Conservation (phyloP, 2,797 vertebrate species). For the Cyclopterus lumpus region DNA sequence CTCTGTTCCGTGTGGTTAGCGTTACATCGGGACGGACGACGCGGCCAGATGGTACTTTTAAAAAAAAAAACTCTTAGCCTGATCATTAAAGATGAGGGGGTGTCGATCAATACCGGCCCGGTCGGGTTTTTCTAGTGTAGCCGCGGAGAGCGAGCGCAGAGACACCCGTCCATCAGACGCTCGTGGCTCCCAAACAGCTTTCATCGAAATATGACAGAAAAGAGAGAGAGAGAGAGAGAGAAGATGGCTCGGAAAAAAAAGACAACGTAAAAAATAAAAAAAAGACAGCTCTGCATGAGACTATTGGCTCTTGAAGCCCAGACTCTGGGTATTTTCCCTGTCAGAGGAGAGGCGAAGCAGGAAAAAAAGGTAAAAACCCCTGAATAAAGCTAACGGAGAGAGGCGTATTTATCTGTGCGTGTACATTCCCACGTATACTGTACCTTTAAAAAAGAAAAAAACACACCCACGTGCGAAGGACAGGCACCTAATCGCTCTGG, state of each 20-base stretch:
- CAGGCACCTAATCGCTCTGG: slow-evolving; percentile 71
- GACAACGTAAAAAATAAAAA: too few relatives aligned
- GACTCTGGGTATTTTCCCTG: slow-evolving; percentile 42
- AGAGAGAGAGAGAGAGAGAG: slow-evolving; percentile 34
- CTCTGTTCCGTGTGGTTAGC: slow-evolving; percentile 64
- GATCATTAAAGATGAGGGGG: slow-evolving; percentile 22
- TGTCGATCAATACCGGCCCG: slow-evolving; percentile 74
- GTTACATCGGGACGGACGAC: slow-evolving; percentile 63
- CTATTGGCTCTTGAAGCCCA: slow-evolving; percentile 28
- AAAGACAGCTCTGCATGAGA: slow-evolving; percentile 35
- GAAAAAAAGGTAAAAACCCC: slow-evolving; percentile 51
- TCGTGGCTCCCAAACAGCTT: slow-evolving; percentile 66
- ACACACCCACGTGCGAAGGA: slow-evolving; percentile 28
- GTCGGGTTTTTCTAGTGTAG: slow-evolving; percentile 74
- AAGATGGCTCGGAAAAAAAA: slow-evolving; percentile 20
- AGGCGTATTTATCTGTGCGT: too few relatives aligned
- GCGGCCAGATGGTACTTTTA: slow-evolving; percentile 66
- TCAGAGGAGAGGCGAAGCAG: slow-evolving; percentile 48
- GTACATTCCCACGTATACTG: slow-evolving; percentile 28
- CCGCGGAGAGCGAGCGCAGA: slow-evolving; percentile 53
- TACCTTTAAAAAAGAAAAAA: slow-evolving; percentile 41
- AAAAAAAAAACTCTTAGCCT: slow-evolving; percentile 15
- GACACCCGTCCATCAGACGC: slow-evolving; percentile 63
- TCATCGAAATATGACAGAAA: slow-evolving; percentile 75
- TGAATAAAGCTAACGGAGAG: slow-evolving; percentile 37